Percentiles rank a stretch among this genome's conserved stretches.
These are phyloP conservation scores for Anastrepha ludens DNA, from an alignment of 1,140 invertebrate species.

Conservation along the genomic window DNA sequence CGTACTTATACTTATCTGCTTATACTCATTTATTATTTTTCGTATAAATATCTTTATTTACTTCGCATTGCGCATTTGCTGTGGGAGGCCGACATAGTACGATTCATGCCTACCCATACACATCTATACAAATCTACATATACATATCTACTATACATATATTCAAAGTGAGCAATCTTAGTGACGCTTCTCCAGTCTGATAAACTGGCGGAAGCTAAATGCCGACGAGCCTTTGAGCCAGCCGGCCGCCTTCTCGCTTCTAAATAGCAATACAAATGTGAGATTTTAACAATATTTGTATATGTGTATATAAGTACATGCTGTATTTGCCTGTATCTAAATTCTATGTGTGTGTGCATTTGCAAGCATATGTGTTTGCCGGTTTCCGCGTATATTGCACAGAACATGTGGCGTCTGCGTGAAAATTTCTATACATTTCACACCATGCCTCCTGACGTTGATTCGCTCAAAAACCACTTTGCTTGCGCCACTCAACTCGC, in stretches of 20 bases:
- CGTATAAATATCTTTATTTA: neutral
- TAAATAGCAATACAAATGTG: neutral
- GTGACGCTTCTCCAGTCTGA: neutral
- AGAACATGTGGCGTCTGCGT: conserved; percentile 50
- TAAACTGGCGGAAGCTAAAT: conserved; percentile 33
- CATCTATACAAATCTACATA: neutral
- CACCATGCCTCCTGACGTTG: neutral
- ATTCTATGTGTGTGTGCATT: neutral
- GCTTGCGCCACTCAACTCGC: neutral
- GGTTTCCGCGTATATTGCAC: neutral
- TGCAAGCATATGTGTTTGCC: neutral
- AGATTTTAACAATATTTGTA: neutral
- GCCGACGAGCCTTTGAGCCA: conserved; percentile 22
- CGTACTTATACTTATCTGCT: too few species aligned
- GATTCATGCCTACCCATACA: neutral
- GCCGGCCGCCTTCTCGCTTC: neutral
- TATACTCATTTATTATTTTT: too few species aligned
- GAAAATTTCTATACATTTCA: conserved; percentile 41
- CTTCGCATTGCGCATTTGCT: neutral
- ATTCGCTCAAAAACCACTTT: neutral
- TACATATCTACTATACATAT: neutral
- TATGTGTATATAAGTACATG: neutral
- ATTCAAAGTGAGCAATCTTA: neutral
- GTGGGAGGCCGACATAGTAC: conserved; percentile 9
- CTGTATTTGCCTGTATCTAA: neutral